These are phyloP conservation scores for Anisognathus igniventris DNA, from an alignment of 2,797 vertebrate genomes.

Conservation along the genomic window DNA sequence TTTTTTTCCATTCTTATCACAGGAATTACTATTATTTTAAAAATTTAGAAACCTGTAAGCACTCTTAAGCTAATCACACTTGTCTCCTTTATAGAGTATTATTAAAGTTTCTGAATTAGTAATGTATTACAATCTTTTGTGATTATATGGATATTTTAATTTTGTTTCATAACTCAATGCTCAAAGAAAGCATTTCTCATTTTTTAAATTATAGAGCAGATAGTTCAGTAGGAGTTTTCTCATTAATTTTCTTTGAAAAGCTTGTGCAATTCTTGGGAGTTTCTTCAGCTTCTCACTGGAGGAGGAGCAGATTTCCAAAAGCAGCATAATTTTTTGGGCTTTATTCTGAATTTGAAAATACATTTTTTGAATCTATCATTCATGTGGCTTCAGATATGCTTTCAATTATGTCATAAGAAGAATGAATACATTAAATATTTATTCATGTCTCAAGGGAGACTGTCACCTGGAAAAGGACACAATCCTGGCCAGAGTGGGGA, in stretches of 20 bases:
- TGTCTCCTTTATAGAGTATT: background rate
- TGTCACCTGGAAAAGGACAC: background rate
- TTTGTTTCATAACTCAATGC: background rate
- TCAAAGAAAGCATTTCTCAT: background rate
- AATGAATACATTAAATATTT: background rate
- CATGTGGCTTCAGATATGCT: background rate
- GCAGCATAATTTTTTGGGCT: background rate
- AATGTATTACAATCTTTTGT: background rate
- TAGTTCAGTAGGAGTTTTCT: background rate
- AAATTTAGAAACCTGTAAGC: background rate
- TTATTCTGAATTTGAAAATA: background rate
- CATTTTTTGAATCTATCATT: background rate
- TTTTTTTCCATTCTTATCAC: background rate
- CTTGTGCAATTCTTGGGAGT: background rate
- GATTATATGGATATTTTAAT: background rate
- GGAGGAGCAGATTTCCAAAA: background rate
- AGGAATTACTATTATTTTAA: background rate
- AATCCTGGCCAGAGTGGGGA: background rate
- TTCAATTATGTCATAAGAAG: background rate
- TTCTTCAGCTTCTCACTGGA: background rate
- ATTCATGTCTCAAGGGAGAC: background rate
- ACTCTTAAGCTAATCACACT: background rate
- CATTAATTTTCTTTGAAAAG: background rate
- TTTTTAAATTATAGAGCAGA: background rate
- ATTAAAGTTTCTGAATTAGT: constrained; percentile 1